These are phyloP conservation scores for Ephestia elutella DNA, from an alignment of 1,140 invertebrate species.

Conservation along the genomic window DNA sequence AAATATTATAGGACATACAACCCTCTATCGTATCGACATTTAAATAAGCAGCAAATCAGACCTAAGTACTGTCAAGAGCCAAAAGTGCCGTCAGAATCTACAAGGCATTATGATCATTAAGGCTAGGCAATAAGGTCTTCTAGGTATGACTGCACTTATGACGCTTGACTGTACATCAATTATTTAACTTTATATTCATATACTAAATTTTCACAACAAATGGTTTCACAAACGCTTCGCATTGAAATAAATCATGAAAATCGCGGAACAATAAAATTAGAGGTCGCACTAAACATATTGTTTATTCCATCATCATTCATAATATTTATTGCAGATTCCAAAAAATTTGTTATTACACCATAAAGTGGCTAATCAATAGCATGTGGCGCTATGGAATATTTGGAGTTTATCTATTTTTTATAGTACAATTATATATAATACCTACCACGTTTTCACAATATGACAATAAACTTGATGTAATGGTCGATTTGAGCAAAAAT, in stretches of 20 bases:
- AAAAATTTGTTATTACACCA: slow-evolving; percentile 50
- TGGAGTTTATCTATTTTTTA: slow-evolving; percentile 12
- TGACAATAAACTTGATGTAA: neutral
- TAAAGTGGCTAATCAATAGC: slow-evolving; percentile 34
- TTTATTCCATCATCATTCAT: slow-evolving; percentile 36
- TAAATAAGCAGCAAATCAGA: too few species aligned
- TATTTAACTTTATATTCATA: too few species aligned
- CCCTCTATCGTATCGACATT: too few species aligned
- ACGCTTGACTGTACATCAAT: too few species aligned
- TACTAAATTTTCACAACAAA: neutral
- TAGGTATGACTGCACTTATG: too few species aligned
- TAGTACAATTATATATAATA: neutral
- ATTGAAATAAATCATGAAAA: neutral
- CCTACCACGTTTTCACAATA: neutral
- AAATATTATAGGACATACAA: too few species aligned
- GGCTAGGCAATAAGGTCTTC: too few species aligned
- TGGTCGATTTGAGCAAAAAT: neutral
- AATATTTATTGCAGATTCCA: slow-evolving; percentile 36
- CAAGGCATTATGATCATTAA: too few species aligned
- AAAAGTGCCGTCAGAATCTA: too few species aligned
- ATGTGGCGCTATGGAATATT: slow-evolving; percentile 43
- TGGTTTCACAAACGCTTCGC: neutral
- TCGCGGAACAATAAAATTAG: slow-evolving; percentile 10
- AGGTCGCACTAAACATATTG: slow-evolving; percentile 25
- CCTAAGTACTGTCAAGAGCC: too few species aligned